These are phyloP conservation scores for Ectropis grisescens DNA, from an alignment of 1,140 invertebrate species.

Conservation along the genomic window DNA sequence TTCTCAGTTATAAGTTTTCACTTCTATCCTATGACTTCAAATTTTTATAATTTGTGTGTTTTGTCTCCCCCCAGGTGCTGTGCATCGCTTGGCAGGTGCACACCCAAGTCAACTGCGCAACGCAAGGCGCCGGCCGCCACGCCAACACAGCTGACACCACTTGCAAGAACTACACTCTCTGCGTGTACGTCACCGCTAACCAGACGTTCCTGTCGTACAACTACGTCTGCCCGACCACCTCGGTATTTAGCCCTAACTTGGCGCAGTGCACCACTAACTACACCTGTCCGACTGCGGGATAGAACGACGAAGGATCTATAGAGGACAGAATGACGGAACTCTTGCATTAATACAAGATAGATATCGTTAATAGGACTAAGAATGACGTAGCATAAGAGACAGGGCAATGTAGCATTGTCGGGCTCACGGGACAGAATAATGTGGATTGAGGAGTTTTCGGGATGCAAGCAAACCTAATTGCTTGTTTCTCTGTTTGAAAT, in stretches of 20 bases:
- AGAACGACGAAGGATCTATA: too few relatives aligned
- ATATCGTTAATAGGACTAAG: too few relatives aligned
- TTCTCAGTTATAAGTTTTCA: too few relatives aligned
- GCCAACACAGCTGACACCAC: slow-evolving; percentile 27
- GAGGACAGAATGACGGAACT: too few relatives aligned
- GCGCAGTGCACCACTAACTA: slow-evolving; percentile 15
- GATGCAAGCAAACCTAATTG: too few relatives aligned
- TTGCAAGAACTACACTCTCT: slow-evolving; percentile 35
- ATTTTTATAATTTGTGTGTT: not conserved
- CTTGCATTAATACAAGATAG: too few relatives aligned
- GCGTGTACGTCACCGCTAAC: slow-evolving; percentile 19
- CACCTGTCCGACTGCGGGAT: slow-evolving; percentile 9
- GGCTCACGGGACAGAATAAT: too few relatives aligned
- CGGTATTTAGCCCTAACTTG: slow-evolving; percentile 25
- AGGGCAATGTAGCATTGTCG: too few relatives aligned
- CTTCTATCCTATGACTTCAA: too few relatives aligned
- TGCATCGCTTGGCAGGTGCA: slow-evolving; percentile 22
- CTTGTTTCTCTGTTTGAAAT: too few relatives aligned
- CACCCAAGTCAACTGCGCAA: slow-evolving; percentile 28
- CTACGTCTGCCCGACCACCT: slow-evolving; percentile 39
- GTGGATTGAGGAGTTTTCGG: too few relatives aligned
- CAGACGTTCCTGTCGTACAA: slow-evolving; percentile 23
- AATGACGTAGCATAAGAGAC: too few relatives aligned
- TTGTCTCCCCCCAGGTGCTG: slow-evolving; percentile 16
- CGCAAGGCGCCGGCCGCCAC: slow-evolving; percentile 21